Conservation (phyloP, 2,797 vertebrate species). For the Enteromius argenteus region DNA sequence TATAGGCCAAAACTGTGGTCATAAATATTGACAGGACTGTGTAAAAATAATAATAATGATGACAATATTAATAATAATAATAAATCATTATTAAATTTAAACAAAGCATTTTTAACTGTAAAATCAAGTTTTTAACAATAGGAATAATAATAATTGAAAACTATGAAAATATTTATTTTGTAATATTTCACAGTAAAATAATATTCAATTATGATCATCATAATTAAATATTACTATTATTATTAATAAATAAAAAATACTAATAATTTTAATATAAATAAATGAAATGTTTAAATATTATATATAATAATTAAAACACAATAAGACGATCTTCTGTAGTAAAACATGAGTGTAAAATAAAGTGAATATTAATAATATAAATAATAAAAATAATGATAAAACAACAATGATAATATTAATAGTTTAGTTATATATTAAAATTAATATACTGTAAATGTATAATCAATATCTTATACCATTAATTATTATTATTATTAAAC, state of each 20-base stretch:
- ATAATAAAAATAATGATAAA: neutral
- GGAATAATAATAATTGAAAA: neutral
- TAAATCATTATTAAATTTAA: no score
- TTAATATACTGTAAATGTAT: neutral
- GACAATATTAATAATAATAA: neutral
- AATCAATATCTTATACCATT: neutral
- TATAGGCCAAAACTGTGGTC: neutral
- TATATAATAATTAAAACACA: neutral
- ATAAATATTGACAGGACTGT: neutral
- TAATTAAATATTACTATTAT: neutral
- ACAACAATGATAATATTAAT: neutral
- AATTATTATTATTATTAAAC: neutral
- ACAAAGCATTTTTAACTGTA: neutral
- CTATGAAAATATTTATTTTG: neutral
- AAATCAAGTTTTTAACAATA: neutral
- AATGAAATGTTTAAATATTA: neutral
- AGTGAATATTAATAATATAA: neutral
- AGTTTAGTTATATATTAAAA: neutral
- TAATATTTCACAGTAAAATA: neutral
- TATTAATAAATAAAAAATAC: neutral
- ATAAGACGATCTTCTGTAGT: neutral
- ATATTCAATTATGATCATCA: neutral
- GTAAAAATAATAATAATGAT: neutral
- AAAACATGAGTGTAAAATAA: neutral
- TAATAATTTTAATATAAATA: neutral